Percentiles rank a stretch among this genome's conserved stretches.
Conservation (phyloP, 2,888 invertebrate genomes). For the Scaptomyza polygonia region DNA sequence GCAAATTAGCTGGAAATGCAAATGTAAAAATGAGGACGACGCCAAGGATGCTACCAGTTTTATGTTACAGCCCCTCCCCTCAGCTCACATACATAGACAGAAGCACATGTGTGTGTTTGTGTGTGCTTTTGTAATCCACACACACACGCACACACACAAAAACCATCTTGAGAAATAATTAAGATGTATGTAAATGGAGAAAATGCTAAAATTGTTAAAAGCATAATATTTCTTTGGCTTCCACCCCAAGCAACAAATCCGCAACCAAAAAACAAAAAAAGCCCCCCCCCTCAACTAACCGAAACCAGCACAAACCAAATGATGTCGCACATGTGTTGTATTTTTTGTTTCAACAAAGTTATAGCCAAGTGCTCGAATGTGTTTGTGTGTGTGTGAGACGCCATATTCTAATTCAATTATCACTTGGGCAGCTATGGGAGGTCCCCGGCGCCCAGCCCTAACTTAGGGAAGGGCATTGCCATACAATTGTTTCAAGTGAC, state of each 20-base stretch:
- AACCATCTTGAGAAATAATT: conserved; percentile 83
- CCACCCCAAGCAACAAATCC: conserved; percentile 30
- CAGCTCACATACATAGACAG: conserved; percentile 6
- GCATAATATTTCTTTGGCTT: conserved; percentile 73
- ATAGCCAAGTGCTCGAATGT: conserved; percentile 42
- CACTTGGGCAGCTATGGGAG: conserved; percentile 66
- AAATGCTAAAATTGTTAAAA: conserved; percentile 77
- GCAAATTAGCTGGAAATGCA: conserved; percentile 80
- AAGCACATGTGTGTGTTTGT: conserved; percentile 22
- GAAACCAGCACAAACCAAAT: conserved; percentile 46
- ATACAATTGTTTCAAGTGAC: conserved; percentile 63
- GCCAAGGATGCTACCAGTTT: conserved; percentile 68
- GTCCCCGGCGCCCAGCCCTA: conserved; percentile 5
- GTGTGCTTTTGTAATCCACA: conserved; percentile 59
- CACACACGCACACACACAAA: conserved; percentile 69
- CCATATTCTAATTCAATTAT: conserved; percentile 83
- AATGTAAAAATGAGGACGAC: conserved; percentile 79
- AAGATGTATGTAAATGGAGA: conserved; percentile 83
- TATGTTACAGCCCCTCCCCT: conserved; percentile 72
- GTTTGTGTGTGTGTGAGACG: conserved; percentile 52
- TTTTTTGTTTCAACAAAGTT: conserved; percentile 64
- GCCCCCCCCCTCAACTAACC: conserved; percentile 14
- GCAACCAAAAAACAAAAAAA: conserved; percentile 21
- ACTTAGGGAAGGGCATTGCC: conserved; percentile 7
- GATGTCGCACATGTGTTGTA: conserved; percentile 74